phyloP scores from a whole-genome alignment of 1,140 invertebrate species.

The Bombus haemorrhoidalis region DNA sequence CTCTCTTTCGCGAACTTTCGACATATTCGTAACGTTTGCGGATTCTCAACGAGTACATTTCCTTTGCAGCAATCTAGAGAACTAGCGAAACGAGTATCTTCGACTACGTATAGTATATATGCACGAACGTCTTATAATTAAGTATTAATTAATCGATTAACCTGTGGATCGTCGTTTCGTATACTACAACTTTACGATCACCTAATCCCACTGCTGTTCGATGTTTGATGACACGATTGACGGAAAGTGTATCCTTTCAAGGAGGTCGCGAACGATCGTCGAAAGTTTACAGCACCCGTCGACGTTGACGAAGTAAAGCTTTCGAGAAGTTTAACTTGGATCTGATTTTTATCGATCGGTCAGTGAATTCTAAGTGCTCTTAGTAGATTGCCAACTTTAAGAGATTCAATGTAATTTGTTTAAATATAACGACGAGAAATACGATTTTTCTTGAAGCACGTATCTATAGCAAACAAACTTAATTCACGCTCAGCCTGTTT shows the following conservation, averaged over 20 bases:
- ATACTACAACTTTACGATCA: neutral
- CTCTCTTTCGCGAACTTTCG: neutral
- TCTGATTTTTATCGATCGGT: neutral
- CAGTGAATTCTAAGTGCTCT: neutral
- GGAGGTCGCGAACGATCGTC: neutral
- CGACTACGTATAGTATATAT: neutral
- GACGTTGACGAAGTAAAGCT: neutral
- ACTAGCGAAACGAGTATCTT: neutral
- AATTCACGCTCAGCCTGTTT: neutral
- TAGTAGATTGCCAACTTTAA: neutral
- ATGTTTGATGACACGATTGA: neutral
- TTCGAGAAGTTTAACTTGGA: neutral
- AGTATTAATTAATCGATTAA: slow-evolving; percentile 36
- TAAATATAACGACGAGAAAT: no score
- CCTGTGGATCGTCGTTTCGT: neutral
- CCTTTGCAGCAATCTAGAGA: no score
- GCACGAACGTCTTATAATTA: slow-evolving; percentile 12
- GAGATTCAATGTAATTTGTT: neutral
- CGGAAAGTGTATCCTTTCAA: no score
- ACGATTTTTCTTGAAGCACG: neutral
- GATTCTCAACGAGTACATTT: neutral
- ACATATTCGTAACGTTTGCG: slow-evolving; percentile 27
- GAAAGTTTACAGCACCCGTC: neutral
- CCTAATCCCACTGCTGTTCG: neutral
- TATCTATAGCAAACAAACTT: neutral